Conservation (phyloP, 1,140 invertebrate species). For the Camponotus pennsylvanicus region DNA sequence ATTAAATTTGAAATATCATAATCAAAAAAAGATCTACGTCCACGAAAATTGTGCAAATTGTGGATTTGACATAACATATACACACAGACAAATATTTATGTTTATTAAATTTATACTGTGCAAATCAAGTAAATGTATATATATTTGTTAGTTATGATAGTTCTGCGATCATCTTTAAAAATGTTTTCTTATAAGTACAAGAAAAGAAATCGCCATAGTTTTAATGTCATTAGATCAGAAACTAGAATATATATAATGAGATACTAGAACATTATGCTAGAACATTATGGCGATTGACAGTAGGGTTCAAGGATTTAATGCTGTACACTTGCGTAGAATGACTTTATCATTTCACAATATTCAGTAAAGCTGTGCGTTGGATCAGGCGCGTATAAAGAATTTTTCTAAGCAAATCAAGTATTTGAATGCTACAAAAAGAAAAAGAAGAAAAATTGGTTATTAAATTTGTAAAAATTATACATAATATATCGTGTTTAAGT, state of each 20-base stretch:
- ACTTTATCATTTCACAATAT: conserved; percentile 9
- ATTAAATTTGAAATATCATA: neutral
- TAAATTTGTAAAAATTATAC: neutral
- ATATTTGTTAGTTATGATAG: neutral
- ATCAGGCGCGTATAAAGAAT: neutral
- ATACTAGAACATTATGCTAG: no score
- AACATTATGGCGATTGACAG: neutral
- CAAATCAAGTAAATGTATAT: neutral
- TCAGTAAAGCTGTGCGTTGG: neutral
- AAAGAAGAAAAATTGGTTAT: neutral
- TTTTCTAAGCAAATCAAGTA: neutral
- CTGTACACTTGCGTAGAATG: conserved; percentile 15
- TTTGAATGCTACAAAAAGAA: neutral
- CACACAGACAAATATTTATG: conserved; percentile 3
- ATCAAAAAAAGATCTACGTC: neutral
- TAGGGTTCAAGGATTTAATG: conserved; percentile 22
- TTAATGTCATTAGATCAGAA: neutral
- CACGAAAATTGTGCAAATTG: neutral
- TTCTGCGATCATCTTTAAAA: neutral
- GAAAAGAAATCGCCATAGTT: neutral
- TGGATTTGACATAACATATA: neutral
- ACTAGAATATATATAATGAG: neutral
- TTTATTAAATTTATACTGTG: neutral
- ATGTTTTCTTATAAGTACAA: neutral
- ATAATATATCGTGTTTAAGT: neutral